Base-by-base conservation (phyloP, 2,888 invertebrate genomes). In the Meiosimyza platycephala region DNA sequence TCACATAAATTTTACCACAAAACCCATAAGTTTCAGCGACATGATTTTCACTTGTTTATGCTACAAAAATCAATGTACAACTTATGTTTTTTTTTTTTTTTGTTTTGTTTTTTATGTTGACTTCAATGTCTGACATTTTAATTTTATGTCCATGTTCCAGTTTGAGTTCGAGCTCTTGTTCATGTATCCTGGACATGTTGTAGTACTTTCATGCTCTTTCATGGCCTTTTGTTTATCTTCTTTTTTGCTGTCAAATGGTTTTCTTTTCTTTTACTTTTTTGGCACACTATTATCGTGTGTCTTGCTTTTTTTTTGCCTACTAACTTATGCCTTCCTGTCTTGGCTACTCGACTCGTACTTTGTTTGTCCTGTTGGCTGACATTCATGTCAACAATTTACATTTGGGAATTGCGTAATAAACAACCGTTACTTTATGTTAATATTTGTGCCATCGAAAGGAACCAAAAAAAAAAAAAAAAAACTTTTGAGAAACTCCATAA, bases 31-130 rank as follows among this genome's bases (percentile, higher is more conserved):
- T 28, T 28, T 3, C 28, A 18, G 18, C 55, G 55, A 22, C 55
- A 55, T 55, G 55, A 18, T 55, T 55, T 55, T 22, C 18, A 22
- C 18, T 55, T 55, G 55, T 55, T 50, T 64, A 50, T 16, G 16
- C n/a, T 64, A 64, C 40, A 18, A 64, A 48, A 64, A 48, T 64
- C 64, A 48, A 64, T 55, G 55, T 55, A 22, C 12, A 55, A 55
- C 55, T 55, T 22, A 55, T 55, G 18, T 55, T 28, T 28, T 28
- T 28, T 4, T 28, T 9, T 22, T 28, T 28, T 28, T 4, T 28
- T 9, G 12, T 28, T 28, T 28, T 28, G 28, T 18, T 22, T 22
- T 22, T 22, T 22, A 55, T 55, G 55, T 55, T 55, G 55, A 55
- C 55, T 55, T 11, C 22, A 55, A 55, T 55, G 18, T 16, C 18